A percentile compares a stretch with the other conserved stretches of the same genome.
Evolutionary conservation across 1,140 invertebrate genomes (phyloP).

Genomic region (Lepidurus couesii): DNA sequence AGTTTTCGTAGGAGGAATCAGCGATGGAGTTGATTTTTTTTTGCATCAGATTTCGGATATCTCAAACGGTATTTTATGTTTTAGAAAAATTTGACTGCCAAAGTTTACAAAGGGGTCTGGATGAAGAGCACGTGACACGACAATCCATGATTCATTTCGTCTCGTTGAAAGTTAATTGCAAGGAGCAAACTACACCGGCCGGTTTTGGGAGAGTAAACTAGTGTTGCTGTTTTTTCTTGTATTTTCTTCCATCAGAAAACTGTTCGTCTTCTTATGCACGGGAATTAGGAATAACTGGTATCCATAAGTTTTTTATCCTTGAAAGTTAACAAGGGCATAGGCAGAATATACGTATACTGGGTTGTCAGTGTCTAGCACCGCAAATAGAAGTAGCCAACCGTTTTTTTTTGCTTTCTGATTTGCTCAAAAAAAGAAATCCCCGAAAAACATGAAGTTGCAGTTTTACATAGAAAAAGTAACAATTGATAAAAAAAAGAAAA

Average conservation of each 20-base stretch:
- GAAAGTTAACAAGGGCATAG: constrained; percentile 22
- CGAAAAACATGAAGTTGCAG: constrained; percentile 5
- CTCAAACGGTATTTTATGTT: neutral
- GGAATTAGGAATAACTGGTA: constrained; percentile 22
- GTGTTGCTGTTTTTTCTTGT: neutral
- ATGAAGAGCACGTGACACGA: neutral
- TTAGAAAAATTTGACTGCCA: neutral
- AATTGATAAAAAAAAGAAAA: neutral
- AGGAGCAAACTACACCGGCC: neutral
- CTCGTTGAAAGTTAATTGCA: neutral
- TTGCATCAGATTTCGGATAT: neutral
- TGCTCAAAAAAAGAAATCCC: constrained; percentile 9
- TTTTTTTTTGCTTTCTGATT: constrained; percentile 19
- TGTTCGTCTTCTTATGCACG: constrained; percentile 21
- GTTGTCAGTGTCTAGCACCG: constrained; percentile 20
- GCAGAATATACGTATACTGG: constrained; percentile 22
- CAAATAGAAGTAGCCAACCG: constrained; percentile 18
- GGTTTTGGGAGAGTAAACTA: constrained; percentile 1
- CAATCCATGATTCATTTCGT: neutral
- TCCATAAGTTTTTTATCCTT: constrained; percentile 22
- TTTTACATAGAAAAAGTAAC: neutral
- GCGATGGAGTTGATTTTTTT: neutral
- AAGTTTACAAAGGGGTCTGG: neutral
- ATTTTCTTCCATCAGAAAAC: constrained; percentile 3
- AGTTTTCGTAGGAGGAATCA: constrained; percentile 9